These are phyloP conservation scores for Pangasianodon hypophthalmus DNA, from an alignment of 2,113 vertebrate genomes.

Conservation along the genomic window DNA sequence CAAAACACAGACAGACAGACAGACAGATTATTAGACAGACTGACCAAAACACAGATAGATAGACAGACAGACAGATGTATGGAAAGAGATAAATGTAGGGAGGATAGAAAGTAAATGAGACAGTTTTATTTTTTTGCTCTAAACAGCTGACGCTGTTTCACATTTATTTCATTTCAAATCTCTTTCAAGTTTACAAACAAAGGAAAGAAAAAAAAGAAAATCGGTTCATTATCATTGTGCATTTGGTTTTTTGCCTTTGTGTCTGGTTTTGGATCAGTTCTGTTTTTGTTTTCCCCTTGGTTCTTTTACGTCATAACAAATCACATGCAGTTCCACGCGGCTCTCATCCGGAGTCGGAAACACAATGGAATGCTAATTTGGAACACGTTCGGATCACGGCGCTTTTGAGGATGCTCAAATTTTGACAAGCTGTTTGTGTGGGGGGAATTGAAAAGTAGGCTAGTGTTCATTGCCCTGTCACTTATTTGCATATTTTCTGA, in stretches of 20 bases:
- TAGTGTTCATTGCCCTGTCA: not conserved
- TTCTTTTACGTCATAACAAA: slow-evolving; percentile 34
- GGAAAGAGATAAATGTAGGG: not conserved
- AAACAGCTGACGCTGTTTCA: slow-evolving; percentile 1
- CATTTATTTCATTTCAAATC: slow-evolving; percentile 15
- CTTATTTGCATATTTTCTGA: slow-evolving; percentile 20
- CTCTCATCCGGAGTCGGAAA: not conserved
- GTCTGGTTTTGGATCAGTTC: slow-evolving; percentile 16
- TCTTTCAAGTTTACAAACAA: slow-evolving; percentile 32
- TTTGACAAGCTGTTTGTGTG: slow-evolving; percentile 28
- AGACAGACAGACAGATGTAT: not conserved
- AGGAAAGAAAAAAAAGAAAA: slow-evolving; percentile 17
- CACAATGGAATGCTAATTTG: slow-evolving; percentile 22
- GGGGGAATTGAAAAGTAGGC: slow-evolving; percentile 26
- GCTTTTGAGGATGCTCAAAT: slow-evolving; percentile 27
- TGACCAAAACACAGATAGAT: not conserved
- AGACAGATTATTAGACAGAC: not conserved
- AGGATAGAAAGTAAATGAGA: not conserved
- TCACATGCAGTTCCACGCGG: slow-evolving; percentile 3
- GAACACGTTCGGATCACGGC: slow-evolving; percentile 3
- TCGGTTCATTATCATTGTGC: not conserved
- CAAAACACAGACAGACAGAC: not conserved
- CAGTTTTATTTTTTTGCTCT: not conserved
- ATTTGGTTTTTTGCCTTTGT: slow-evolving; percentile 4
- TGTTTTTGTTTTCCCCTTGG: slow-evolving; percentile 20